These are phyloP conservation scores for Peromyscus nudipes DNA, from an alignment of 2,797 vertebrate genomes.

Conservation along the genomic window DNA sequence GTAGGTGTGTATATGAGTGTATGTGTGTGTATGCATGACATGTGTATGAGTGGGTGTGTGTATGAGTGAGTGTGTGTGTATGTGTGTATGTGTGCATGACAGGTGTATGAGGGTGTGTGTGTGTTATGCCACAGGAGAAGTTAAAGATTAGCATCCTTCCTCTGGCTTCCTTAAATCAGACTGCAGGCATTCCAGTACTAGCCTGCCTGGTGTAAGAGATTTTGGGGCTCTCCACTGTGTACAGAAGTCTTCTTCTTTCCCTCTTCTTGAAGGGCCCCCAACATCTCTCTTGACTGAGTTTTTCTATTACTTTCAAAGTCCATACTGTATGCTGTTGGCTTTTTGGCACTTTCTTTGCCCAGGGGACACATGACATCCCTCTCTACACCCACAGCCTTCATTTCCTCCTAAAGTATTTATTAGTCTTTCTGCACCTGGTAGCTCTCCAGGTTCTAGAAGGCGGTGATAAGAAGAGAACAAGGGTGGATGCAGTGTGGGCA, in stretches of 20 bases:
- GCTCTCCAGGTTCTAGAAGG: background rate
- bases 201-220: background rate
- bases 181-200: background rate
- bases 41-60: too few species aligned
- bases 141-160: slow-evolving; percentile 31
- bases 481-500: too few species aligned
- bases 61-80: background rate
- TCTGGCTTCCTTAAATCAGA: background rate
- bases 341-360: background rate
- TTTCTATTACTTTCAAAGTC: background rate
- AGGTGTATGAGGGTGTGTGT: background rate
- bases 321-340: background rate
- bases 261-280: background rate
- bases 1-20: too few species aligned
- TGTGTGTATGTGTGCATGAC: background rate
- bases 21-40: too few species aligned
- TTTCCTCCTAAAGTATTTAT: background rate
- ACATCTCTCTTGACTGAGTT: background rate
- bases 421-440: background rate
- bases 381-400: background rate
- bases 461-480: too few species aligned
- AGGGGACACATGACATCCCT: background rate
- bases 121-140: slow-evolving; percentile 8
- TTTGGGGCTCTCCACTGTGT: background rate
- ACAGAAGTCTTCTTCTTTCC: background rate